Conservation (phyloP, 2,888 invertebrate species). For the Parnassius apollo region DNA sequence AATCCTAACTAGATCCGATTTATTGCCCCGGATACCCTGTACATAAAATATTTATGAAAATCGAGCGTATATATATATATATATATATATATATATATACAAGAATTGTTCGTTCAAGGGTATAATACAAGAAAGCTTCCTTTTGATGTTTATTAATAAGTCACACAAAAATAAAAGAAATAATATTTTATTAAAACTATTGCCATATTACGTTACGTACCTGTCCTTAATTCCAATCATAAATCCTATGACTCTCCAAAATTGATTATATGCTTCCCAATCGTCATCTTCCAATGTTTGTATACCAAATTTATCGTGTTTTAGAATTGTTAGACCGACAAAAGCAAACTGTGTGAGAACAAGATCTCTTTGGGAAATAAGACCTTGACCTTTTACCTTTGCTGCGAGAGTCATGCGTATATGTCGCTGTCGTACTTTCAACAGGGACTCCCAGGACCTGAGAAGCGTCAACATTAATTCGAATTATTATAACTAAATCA, state of each 20-base stretch:
- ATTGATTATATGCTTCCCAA: slow-evolving; percentile 88
- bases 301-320: slow-evolving; percentile 84
- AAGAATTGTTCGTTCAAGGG: too few species aligned
- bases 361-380: slow-evolving; percentile 91
- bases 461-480: slow-evolving; percentile 23
- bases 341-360: slow-evolving; percentile 94
- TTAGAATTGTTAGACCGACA: slow-evolving; percentile 86
- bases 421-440: slow-evolving; percentile 85
- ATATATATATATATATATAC: too few species aligned
- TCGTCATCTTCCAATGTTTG: slow-evolving; percentile 81
- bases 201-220: slow-evolving; percentile 49
- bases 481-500: too few species aligned
- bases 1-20: too few species aligned
- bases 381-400: slow-evolving; percentile 67
- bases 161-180: too few species aligned
- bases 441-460: slow-evolving; percentile 86
- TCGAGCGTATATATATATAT: too few species aligned
- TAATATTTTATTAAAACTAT: too few species aligned
- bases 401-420: slow-evolving; percentile 80
- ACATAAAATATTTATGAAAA: too few species aligned
- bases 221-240: slow-evolving; percentile 91
- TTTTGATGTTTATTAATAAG: too few species aligned
- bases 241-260: slow-evolving; percentile 92
- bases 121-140: too few species aligned
- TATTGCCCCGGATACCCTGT: too few species aligned